These are phyloP conservation scores for Saimiri boliviensis DNA, from an alignment of 2,113 vertebrate species.

Conservation along the genomic window DNA sequence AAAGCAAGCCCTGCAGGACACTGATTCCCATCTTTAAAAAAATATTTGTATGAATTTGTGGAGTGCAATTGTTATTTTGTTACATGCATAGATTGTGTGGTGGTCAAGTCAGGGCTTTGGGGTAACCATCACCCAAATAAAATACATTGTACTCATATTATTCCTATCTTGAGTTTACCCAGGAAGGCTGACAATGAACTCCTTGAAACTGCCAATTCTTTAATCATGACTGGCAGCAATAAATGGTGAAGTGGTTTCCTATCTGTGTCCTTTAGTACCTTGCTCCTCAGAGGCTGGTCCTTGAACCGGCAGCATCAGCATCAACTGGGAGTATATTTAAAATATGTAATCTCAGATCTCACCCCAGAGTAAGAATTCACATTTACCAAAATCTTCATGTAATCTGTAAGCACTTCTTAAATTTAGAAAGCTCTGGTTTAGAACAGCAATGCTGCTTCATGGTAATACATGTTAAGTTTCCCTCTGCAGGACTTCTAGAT, in stretches of 20 bases:
- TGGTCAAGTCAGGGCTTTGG: background rate
- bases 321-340: background rate
- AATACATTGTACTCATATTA: background rate
- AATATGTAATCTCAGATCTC: background rate
- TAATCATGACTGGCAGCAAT: background rate
- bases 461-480: background rate
- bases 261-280: background rate
- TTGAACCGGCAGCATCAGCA: background rate
- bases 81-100: background rate
- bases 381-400: background rate
- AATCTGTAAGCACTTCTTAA: background rate
- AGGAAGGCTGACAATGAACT: background rate
- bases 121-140: background rate
- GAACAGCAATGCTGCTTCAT: background rate
- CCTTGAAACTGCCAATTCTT: background rate
- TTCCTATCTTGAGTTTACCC: background rate
- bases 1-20: background rate
- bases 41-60: background rate
- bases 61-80: background rate
- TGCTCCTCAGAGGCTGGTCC: background rate
- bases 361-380: background rate
- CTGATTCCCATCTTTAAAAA: background rate
- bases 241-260: background rate
- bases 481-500: background rate
- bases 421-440: background rate